Conservation (phyloP, 1,140 invertebrate species). For the Drosophila sturtevanti region DNA sequence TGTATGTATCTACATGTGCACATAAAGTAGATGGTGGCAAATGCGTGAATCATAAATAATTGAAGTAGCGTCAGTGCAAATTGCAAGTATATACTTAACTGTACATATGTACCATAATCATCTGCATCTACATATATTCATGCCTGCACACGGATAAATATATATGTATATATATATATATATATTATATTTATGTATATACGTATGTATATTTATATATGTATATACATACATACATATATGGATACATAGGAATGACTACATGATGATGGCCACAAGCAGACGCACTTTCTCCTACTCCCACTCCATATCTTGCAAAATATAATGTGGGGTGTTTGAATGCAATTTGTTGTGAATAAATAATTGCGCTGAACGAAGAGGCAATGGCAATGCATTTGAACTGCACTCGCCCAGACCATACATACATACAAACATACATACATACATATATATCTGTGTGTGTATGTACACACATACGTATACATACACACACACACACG, state of each 20-base stretch:
- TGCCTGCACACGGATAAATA: background rate
- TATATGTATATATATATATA: slow-evolving; percentile 1
- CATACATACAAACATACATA: background rate
- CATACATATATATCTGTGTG: background rate
- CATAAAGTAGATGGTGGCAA: background rate
- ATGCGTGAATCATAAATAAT: slow-evolving; percentile 18
- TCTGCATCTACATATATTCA: slow-evolving; percentile 3
- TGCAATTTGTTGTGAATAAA: slow-evolving; percentile 42
- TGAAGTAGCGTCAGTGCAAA: background rate
- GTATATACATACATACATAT: background rate
- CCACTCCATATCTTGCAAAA: background rate
- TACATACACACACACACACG: background rate
- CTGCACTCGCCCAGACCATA: slow-evolving; percentile 12
- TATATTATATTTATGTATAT: background rate
- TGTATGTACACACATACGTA: background rate
- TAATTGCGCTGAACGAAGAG: slow-evolving; percentile 14
- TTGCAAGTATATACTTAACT: slow-evolving; percentile 19
- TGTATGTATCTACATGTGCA: background rate
- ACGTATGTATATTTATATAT: background rate
- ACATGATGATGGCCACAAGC: slow-evolving; percentile 1
- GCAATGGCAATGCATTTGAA: slow-evolving; percentile 4
- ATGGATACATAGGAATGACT: slow-evolving; percentile 1
- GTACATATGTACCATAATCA: background rate
- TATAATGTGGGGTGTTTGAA: slow-evolving; percentile 18
- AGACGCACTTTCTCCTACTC: slow-evolving; percentile 8